phyloP scores from a whole-genome alignment of 2,888 invertebrate genomes.

The Andrena trimmerana region DNA sequence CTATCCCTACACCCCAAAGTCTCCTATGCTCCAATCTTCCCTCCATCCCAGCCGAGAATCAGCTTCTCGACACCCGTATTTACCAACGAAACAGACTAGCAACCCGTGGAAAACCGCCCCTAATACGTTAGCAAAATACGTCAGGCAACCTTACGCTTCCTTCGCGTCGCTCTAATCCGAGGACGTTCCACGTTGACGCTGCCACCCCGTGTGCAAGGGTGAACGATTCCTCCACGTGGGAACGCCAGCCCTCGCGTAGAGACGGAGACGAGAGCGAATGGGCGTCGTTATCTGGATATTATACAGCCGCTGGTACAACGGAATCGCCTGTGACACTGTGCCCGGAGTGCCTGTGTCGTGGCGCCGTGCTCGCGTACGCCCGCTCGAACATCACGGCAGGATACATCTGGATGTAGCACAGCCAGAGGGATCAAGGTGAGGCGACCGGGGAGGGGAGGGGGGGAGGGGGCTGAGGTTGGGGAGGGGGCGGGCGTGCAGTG shows the following conservation, averaged over 20 bases:
- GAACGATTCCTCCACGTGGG: conserved; percentile 18
- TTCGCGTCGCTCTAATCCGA: too few species aligned
- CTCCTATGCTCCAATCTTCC: too few species aligned
- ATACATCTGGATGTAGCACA: conserved; percentile 59
- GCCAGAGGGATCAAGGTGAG: conserved; percentile 69
- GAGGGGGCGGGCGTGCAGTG: conserved; percentile 46
- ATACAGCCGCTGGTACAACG: conserved; percentile 29
- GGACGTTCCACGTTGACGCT: too few species aligned
- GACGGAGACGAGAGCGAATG: conserved; percentile 27
- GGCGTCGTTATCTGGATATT: conserved; percentile 42
- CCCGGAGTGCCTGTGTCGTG: background rate
- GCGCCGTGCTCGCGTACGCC: conserved; percentile 1
- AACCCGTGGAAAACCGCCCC: background rate
- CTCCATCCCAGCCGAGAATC: background rate
- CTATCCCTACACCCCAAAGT: background rate
- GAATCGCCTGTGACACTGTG: conserved; percentile 11
- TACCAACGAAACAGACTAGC: conserved; percentile 14
- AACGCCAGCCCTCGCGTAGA: background rate
- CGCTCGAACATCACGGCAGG: conserved; percentile 44
- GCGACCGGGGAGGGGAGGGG: conserved; percentile 45
- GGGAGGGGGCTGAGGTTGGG: conserved; percentile 30
- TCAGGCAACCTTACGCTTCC: background rate
- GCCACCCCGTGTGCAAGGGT: too few species aligned
- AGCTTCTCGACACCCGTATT: conserved; percentile 2
- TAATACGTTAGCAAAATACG: conserved; percentile 28